Evolutionary conservation across 2,888 invertebrate species (phyloP).

Genomic region (Drosophila antonietae): DNA sequence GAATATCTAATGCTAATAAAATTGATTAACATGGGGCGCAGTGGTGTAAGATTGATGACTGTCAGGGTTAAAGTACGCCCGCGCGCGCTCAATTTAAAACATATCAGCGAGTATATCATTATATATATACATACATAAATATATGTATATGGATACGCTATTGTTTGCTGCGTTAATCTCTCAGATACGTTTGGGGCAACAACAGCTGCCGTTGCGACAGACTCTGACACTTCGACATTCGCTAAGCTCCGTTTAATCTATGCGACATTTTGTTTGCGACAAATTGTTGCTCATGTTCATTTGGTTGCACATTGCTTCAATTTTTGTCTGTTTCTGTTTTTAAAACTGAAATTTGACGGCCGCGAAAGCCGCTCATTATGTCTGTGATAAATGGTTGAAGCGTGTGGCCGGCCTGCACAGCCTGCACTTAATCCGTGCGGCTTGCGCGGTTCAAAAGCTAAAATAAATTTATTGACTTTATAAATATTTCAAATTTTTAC

Average conservation of each 20-base stretch:
- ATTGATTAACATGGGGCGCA: slow-evolving; percentile 63
- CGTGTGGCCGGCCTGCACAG: slow-evolving; percentile 42
- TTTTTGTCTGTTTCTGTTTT: background rate
- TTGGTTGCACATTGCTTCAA: slow-evolving; percentile 9
- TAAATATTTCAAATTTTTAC: slow-evolving; percentile 11
- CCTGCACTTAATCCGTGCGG: slow-evolving; percentile 50
- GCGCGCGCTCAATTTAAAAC: slow-evolving; percentile 39
- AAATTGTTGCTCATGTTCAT: slow-evolving; percentile 44
- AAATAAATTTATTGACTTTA: slow-evolving; percentile 12
- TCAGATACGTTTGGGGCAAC: slow-evolving; percentile 41
- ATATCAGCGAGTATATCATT: slow-evolving; percentile 43
- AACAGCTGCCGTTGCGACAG: slow-evolving; percentile 49
- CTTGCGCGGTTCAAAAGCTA: slow-evolving; percentile 11
- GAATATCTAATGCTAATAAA: slow-evolving; percentile 67
- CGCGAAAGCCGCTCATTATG: slow-evolving; percentile 48
- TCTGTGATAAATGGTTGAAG: slow-evolving; percentile 49
- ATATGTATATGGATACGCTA: background rate
- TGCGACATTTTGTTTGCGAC: slow-evolving; percentile 68
- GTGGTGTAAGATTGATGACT: slow-evolving; percentile 68
- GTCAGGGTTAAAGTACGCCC: slow-evolving; percentile 54
- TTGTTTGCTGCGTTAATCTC: slow-evolving; percentile 41
- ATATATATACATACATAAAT: background rate
- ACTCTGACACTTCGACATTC: slow-evolving; percentile 36
- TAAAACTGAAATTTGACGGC: slow-evolving; percentile 43
- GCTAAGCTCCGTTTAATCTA: slow-evolving; percentile 58